Conservation (phyloP, 1,140 invertebrate genomes). For the Heliconius eleuchia region DNA sequence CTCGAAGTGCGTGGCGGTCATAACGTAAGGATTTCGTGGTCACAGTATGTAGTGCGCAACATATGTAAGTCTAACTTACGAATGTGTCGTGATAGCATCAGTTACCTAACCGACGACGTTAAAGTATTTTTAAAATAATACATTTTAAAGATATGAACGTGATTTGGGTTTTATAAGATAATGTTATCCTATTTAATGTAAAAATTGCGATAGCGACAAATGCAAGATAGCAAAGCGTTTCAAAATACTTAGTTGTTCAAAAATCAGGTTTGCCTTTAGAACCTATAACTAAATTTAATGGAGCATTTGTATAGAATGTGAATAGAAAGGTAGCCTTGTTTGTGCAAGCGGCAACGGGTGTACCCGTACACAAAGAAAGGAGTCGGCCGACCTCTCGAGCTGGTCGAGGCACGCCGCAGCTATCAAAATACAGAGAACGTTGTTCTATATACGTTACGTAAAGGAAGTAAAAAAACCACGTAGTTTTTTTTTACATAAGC, state of each 20-base stretch:
- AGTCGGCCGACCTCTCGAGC: slow-evolving; percentile 35
- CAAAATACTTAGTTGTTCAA: slow-evolving; percentile 36
- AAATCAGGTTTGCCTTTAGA: slow-evolving; percentile 34
- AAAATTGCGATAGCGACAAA: slow-evolving; percentile 22
- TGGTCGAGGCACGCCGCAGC: slow-evolving; percentile 6
- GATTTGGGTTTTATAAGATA: slow-evolving; percentile 26
- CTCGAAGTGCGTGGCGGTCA: slow-evolving; percentile 66
- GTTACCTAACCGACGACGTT: slow-evolving; percentile 33
- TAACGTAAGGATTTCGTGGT: slow-evolving; percentile 71
- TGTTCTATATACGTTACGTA: not conserved
- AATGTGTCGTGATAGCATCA: slow-evolving; percentile 37
- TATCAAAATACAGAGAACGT: slow-evolving; percentile 18
- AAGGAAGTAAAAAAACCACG: not conserved
- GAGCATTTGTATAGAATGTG: slow-evolving; percentile 43
- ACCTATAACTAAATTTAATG: slow-evolving; percentile 11
- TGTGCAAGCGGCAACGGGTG: slow-evolving; percentile 38
- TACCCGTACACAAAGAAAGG: slow-evolving; percentile 45
- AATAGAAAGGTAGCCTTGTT: slow-evolving; percentile 53
- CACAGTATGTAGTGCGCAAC: slow-evolving; percentile 67
- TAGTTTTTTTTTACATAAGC: not conserved
- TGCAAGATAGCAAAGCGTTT: slow-evolving; percentile 27
- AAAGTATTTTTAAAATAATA: slow-evolving; percentile 29
- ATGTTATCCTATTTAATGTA: not conserved
- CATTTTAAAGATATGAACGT: slow-evolving; percentile 29
- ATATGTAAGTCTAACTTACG: slow-evolving; percentile 41